A percentile compares a stretch with the other conserved stretches of the same genome.
These are phyloP conservation scores for Dexiosoma caninum DNA, from an alignment of 2,888 invertebrate genomes.

Conservation along the genomic window DNA sequence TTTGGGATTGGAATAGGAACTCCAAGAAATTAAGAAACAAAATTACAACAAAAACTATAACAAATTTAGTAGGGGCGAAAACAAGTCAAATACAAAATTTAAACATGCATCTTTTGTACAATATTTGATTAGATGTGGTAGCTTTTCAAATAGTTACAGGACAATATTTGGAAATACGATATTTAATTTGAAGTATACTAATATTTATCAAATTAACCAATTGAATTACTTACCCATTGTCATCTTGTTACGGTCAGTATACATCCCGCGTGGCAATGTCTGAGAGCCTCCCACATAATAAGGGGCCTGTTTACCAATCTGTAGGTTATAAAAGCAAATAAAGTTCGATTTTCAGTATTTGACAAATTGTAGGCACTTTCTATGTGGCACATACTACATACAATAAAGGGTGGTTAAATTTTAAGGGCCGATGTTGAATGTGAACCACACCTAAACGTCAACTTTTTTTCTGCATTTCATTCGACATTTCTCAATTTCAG, in stretches of 20 bases:
- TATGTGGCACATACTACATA: not conserved
- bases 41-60: constrained; percentile 4
- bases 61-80: not conserved
- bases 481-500: too few relatives aligned
- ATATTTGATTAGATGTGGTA: not conserved
- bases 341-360: too few relatives aligned
- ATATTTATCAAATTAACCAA: not conserved
- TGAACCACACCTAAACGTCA: too few relatives aligned
- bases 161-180: constrained; percentile 11
- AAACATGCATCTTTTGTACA: constrained; percentile 45
- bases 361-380: not conserved
- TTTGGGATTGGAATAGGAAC: not conserved
- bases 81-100: constrained; percentile 40
- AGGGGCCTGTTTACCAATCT: constrained; percentile 78
- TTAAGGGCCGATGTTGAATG: too few relatives aligned
- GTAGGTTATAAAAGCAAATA: constrained; percentile 55
- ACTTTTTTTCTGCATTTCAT: too few relatives aligned
- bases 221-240: constrained; percentile 74
- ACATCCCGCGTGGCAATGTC: constrained; percentile 79
- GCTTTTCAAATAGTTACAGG: not conserved
- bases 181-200: not conserved
- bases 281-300: constrained; percentile 78
- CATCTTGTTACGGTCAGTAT: constrained; percentile 77
- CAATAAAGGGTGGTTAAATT: too few relatives aligned
- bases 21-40: not conserved